Evolutionary conservation across 2,888 invertebrate species (phyloP).

Genomic region (Linnaemya tessellans): DNA sequence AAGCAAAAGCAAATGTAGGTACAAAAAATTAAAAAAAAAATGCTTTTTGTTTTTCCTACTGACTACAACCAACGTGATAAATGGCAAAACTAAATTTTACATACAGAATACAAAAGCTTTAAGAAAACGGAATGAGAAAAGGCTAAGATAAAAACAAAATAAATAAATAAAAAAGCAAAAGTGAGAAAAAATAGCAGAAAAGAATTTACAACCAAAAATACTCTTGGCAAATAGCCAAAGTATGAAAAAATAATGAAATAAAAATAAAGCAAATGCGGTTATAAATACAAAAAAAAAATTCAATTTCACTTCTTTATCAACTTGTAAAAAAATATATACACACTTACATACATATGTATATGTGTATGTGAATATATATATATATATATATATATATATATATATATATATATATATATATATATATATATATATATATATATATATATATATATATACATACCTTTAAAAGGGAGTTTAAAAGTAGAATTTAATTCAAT

Average conservation of each 20-base stretch:
- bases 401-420: background rate
- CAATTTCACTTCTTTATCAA: constrained; percentile 48
- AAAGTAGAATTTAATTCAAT: no score
- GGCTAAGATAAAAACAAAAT: constrained; percentile 46
- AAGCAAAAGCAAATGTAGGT: no score
- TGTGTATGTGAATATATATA: background rate
- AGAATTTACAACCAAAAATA: constrained; percentile 69
- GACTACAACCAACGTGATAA: no score
- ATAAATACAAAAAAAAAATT: constrained; percentile 40
- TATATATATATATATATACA: background rate
- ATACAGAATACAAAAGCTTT: background rate
- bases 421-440: background rate
- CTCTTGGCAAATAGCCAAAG: constrained; percentile 67
- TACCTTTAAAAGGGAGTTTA: no score
- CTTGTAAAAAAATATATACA: background rate
- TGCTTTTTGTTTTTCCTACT: no score
- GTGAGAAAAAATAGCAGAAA: constrained; percentile 33
- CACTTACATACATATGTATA: background rate
- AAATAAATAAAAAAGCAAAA: constrained; percentile 44
- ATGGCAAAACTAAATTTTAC: no score
- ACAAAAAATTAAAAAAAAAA: no score
- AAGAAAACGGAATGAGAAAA: background rate
- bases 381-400: background rate
- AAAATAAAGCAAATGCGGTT: constrained; percentile 54
- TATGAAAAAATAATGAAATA: constrained; percentile 49